Conservation (phyloP, 2,113 vertebrate genomes). For the Toxostoma redivivum region DNA sequence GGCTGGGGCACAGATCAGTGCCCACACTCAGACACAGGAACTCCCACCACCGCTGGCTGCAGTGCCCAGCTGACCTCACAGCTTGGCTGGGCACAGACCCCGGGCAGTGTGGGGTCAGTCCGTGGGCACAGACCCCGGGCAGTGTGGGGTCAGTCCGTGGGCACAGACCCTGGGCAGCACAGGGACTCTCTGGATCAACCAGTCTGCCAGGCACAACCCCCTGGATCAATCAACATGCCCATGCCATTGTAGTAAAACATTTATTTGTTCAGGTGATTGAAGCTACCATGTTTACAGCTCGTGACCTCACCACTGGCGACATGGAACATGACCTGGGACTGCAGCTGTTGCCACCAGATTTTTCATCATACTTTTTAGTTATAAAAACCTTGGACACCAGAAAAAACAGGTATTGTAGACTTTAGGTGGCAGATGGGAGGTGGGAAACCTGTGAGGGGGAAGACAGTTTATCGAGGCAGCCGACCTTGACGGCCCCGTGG, state of each 20-base stretch:
- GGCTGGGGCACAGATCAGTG: neutral
- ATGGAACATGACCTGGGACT: slow-evolving; percentile 45
- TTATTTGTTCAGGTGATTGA: slow-evolving; percentile 77
- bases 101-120: neutral
- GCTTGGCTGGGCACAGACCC: too few species aligned
- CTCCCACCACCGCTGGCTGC: fast-evolving
- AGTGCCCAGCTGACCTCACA: neutral
- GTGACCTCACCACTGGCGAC: slow-evolving; percentile 67
- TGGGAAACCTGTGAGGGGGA: neutral
- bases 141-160: fast-evolving
- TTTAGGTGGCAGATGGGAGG: slow-evolving; percentile 18
- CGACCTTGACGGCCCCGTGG: neutral
- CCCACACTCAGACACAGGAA: neutral
- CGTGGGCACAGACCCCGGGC: neutral
- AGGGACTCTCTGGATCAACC: neutral
- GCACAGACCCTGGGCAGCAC: fast-evolving
- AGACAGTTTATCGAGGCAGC: slow-evolving; percentile 1
- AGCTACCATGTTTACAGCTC: slow-evolving; percentile 72
- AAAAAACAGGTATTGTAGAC: slow-evolving; percentile 55
- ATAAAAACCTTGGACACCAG: slow-evolving; percentile 65
- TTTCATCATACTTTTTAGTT: neutral
- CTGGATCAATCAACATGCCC: slow-evolving; percentile 53
- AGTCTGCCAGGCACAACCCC: neutral
- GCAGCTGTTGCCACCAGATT: slow-evolving; percentile 51
- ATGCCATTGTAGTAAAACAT: slow-evolving; percentile 71